Base-by-base conservation (phyloP, 2,888 invertebrate species). In the Leptura quadrifasciata region DNA sequence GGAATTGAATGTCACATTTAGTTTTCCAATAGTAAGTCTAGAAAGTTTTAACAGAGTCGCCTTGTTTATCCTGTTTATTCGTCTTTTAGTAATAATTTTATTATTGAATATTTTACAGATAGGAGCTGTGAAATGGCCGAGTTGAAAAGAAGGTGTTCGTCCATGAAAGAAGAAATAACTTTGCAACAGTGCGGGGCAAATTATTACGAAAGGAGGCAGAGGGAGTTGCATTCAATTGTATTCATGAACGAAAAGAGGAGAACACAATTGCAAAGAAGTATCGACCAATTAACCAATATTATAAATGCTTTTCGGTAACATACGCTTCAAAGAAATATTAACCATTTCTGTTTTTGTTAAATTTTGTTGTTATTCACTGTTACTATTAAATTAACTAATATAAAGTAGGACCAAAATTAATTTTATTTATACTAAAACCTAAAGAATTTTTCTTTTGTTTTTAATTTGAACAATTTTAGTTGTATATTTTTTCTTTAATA, bases 101-200 rank as follows among this genome's bases (percentile, higher is more conserved):
- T 72, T 81, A 77, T 31, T 31, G 5, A 31, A 8, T 8, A 31
- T 74, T 72, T 90, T 90, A 12, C 89, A 92, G 93, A 88, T 60
- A 89, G 91, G 54, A 90, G 89, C 79, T 88, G 85, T 75, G 92
- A 92, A 84, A 88, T 90, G 74, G 82, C 84, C 0, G 89, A 90
- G 0, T 86, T 92, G 9, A 90, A 89, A 71, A 89, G 89, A 0
- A 90, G 90, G 75, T 91, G 90, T 86, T 90, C 90, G 0, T 76
- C 85, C 0, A 87, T 92, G 54, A 89, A 90, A n/a, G 91, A 91
- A 21, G 91, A 91, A 72, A 88, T 90, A 31, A 89, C 90, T 21
- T 89, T 90, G 82, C 89, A 90, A 70, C 91, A 91, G 15, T 88
- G 90, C 18, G 87, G 90, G 21, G 90, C 91, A 15, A 90, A 86